Conservation (phyloP, 2,797 vertebrate genomes). For the Enteromius viviparus region DNA sequence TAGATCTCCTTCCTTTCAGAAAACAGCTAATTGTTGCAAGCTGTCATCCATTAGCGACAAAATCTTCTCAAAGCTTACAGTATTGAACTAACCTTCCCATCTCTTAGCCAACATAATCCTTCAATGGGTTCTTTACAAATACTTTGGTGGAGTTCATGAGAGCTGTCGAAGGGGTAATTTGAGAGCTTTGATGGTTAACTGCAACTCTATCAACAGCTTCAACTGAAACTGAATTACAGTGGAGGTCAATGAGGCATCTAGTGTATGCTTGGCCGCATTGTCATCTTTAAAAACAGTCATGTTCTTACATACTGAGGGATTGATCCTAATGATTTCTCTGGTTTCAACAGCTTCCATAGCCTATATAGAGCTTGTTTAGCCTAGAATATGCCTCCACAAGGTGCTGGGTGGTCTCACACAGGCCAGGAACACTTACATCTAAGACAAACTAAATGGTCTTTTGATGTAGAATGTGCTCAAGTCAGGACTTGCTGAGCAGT, state of each 20-base stretch:
- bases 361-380: background rate
- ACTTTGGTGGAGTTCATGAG: slow-evolving; percentile 8
- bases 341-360: background rate
- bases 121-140: slow-evolving; percentile 14
- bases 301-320: background rate
- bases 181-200: slow-evolving; percentile 20
- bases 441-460: slow-evolving; percentile 13
- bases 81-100: background rate
- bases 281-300: background rate
- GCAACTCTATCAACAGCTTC: slow-evolving; percentile 53
- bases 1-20: slow-evolving; percentile 1
- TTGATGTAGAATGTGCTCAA: slow-evolving; percentile 28
- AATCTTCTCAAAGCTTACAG: background rate
- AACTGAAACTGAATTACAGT: slow-evolving; percentile 38
- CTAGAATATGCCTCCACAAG: background rate
- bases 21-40: background rate
- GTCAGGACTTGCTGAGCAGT: slow-evolving; percentile 25
- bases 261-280: background rate
- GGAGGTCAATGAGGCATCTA: slow-evolving; percentile 58
- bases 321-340: background rate
- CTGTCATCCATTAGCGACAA: background rate
- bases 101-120: slow-evolving; percentile 21
- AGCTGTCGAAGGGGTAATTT: background rate
- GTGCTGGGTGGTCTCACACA: slow-evolving; percentile 23
- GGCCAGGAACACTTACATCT: slow-evolving; percentile 13